phyloP scores from a whole-genome alignment of 2,797 vertebrate species.

The Sciaenops ocellatus region DNA sequence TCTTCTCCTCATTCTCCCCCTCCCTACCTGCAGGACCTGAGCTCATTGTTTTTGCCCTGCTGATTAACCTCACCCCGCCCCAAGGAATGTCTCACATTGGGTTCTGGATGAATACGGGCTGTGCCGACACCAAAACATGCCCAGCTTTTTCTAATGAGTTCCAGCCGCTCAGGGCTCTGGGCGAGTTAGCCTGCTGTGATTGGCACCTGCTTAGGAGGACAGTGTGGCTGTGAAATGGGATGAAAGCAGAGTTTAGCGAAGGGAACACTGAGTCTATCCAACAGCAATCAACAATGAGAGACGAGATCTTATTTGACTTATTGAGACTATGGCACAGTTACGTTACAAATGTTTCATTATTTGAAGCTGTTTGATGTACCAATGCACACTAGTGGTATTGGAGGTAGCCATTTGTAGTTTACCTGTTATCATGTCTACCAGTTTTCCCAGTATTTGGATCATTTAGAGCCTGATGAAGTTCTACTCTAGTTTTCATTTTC shows the following conservation, averaged over 20 bases:
- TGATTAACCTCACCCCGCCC: conserved; percentile 80
- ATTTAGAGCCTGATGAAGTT: background rate
- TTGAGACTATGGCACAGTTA: conserved; percentile 23
- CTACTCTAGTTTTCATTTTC: background rate
- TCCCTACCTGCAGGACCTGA: conserved; percentile 68
- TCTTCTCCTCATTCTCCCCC: conserved; percentile 13
- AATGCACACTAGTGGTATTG: background rate
- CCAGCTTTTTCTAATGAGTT: conserved; percentile 79
- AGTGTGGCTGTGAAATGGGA: conserved; percentile 44
- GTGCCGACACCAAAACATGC: conserved; percentile 68
- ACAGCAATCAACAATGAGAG: conserved; percentile 28
- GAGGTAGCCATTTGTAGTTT: background rate
- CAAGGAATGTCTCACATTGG: conserved; percentile 78
- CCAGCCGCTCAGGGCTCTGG: conserved; percentile 66
- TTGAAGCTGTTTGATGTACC: background rate
- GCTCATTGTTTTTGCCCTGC: conserved; percentile 78
- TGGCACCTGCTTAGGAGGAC: conserved; percentile 71
- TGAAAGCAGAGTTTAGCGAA: conserved; percentile 32
- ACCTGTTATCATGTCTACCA: background rate
- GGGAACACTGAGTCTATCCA: conserved; percentile 18
- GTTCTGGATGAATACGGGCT: conserved; percentile 56
- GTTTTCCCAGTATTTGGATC: no score
- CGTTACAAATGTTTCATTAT: conserved; percentile 5
- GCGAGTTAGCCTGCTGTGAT: conserved; percentile 69
- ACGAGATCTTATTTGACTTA: conserved; percentile 11